Evolutionary conservation across 2,888 invertebrate species (phyloP), one percentile per base, ranked within the genome.

Genomic region (Orthonychiurus folsomi): DNA sequence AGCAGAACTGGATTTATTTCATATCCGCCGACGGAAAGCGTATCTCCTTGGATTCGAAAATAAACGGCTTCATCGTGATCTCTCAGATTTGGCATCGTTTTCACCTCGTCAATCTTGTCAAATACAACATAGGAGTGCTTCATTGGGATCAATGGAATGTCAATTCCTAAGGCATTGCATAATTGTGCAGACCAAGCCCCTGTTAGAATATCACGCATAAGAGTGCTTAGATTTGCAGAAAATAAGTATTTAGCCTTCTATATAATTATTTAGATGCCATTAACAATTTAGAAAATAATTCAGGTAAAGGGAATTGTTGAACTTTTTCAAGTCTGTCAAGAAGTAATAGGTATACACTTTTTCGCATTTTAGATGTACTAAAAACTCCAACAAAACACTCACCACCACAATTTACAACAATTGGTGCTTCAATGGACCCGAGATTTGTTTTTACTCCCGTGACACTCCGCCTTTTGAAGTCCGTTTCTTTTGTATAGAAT

Each of bases 51-150:
- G 1, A 90, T 83, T 73, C 89, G 84, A 69, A 93, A 84, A 75
- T 93, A 93, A 24, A 91, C 80, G 21, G 84, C 86, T 5, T 84
- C 84, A 75, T 94, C 93, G 73, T 92, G 91, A 77, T 93, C 93
- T 50, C 93, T 80, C 18, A 93, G 81, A 75, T 93, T 93, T 0
- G 93, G 93, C 76, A 86, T 77, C 55, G 85, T 84, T 62, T 85
- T 80, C 0, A 88, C 82, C 68, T 86, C 88, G 0, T 86, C 83
- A 18, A 93, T 86, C 0, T 83, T 80, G 65, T 92, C 89, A 1
- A 88, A 87, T 0, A 93, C 84, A 3, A 93, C 85, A 74, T 93
- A 94, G 0, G 93, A 86, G 75, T 94, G 93, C 74, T 89, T 89
- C 83, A 93, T 88, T 0, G 91, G 86, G 15, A 87, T 79, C 37